phyloP scores from a whole-genome alignment of 1,140 invertebrate genomes.

The Calycopis cecrops region DNA sequence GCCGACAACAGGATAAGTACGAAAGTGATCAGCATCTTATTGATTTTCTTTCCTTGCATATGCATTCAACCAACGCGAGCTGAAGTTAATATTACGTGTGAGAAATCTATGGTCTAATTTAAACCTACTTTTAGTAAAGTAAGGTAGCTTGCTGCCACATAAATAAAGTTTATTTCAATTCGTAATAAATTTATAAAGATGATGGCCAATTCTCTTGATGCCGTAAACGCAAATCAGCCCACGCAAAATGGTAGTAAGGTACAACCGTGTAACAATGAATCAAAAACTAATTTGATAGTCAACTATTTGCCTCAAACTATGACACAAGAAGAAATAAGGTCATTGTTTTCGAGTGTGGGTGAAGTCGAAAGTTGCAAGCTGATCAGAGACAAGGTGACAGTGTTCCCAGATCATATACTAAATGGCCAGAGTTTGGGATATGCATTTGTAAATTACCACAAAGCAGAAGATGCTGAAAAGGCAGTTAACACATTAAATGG shows the following conservation, averaged over 20 bases:
- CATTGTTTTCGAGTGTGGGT: conserved; percentile 90
- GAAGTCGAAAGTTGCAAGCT: conserved; percentile 94
- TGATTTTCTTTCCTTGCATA: conserved; percentile 73
- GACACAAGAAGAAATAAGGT: conserved; percentile 93
- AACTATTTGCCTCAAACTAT: conserved; percentile 95
- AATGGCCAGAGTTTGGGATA: conserved; percentile 91
- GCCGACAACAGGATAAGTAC: conserved; percentile 65
- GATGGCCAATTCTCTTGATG: conserved; percentile 73
- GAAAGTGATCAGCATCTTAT: conserved; percentile 72
- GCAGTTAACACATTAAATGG: conserved; percentile 91
- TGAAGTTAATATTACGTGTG: conserved; percentile 53
- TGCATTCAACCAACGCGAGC: conserved; percentile 71
- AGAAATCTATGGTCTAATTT: conserved; percentile 51
- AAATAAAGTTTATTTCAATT: conserved; percentile 49
- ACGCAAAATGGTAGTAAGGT: conserved; percentile 78
- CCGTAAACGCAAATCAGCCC: conserved; percentile 70
- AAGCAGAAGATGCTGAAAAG: conserved; percentile 88
- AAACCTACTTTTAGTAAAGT: conserved; percentile 32
- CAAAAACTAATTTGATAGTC: conserved; percentile 89
- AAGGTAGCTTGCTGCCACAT: conserved; percentile 24
- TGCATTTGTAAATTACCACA: conserved; percentile 92
- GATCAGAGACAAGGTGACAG: conserved; percentile 92
- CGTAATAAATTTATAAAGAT: conserved; percentile 58
- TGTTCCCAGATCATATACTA: conserved; percentile 73
- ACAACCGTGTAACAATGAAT: conserved; percentile 76